Conservation (phyloP, 2,888 invertebrate species). For the Nymphalis c-album region DNA sequence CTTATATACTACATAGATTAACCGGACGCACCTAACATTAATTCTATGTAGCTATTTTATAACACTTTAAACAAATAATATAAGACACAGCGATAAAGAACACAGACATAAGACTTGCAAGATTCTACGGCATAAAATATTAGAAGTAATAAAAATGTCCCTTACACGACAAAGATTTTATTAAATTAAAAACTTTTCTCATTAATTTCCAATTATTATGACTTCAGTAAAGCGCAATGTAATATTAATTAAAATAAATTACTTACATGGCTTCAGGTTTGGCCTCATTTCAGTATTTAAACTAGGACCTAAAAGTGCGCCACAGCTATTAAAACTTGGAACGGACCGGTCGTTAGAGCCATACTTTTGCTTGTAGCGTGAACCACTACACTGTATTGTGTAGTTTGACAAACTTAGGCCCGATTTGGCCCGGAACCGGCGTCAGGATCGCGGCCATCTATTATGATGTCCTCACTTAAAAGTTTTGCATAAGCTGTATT, state of each 20-base stretch:
- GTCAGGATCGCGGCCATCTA: constrained; percentile 21
- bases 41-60: too few relatives aligned
- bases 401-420: constrained; percentile 41
- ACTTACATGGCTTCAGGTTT: constrained; percentile 42
- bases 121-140: neutral
- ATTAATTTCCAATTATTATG: neutral
- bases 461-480: constrained; percentile 28
- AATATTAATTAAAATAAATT: constrained; percentile 31
- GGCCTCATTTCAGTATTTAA: constrained; percentile 59
- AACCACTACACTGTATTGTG: constrained; percentile 44
- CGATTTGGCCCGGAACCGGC: constrained; percentile 23
- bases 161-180: neutral
- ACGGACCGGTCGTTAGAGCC: constrained; percentile 64
- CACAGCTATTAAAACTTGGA: constrained; percentile 68
- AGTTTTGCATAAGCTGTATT: constrained; percentile 9
- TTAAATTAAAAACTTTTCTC: neutral
- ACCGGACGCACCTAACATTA: too few relatives aligned
- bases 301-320: constrained; percentile 64
- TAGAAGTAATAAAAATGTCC: constrained; percentile 1
- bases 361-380: constrained; percentile 53
- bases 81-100: too few relatives aligned
- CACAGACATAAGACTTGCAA: too few relatives aligned
- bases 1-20: too few relatives aligned
- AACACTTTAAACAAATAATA: too few relatives aligned
- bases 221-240: constrained; percentile 3